Percentiles rank a stretch among this genome's conserved stretches.
These are phyloP conservation scores for Tokudaia muenninki DNA, from an alignment of 2,797 vertebrate genomes.

Conservation along the genomic window DNA sequence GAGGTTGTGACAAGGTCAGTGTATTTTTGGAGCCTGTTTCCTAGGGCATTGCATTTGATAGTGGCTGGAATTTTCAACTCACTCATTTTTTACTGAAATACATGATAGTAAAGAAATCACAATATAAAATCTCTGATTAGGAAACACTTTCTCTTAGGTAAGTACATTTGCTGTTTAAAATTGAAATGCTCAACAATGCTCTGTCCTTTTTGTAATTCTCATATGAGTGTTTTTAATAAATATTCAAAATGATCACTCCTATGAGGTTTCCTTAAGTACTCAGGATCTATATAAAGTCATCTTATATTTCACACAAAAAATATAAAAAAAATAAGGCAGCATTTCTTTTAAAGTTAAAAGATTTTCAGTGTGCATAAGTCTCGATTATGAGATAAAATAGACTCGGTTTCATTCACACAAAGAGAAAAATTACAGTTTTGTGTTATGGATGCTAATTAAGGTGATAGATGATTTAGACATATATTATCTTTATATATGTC, in stretches of 20 bases:
- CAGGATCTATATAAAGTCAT: not conserved
- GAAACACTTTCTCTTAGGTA: not conserved
- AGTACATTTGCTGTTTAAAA: not conserved
- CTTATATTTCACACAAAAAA: not conserved
- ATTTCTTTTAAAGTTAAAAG: not conserved
- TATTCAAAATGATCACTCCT: not conserved
- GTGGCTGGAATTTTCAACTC: not conserved
- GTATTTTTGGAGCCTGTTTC: conserved; percentile 57
- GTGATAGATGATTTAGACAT: not conserved
- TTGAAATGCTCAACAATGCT: not conserved
- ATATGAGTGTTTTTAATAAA: not conserved
- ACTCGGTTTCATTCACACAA: not conserved
- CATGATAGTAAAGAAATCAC: not conserved
- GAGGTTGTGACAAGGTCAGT: conserved; percentile 60
- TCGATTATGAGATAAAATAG: not conserved
- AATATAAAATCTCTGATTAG: not conserved
- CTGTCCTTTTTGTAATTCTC: not conserved
- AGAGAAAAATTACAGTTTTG: not conserved
- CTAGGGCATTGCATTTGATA: not conserved
- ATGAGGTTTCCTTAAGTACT: not conserved
- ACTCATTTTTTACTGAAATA: conserved; percentile 10
- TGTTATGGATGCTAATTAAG: not conserved
- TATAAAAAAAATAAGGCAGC: not conserved
- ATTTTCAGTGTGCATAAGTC: not conserved
- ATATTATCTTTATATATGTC: not conserved